phyloP scores from a whole-genome alignment of 2,113 vertebrate genomes.

The Centropus bengalensis region DNA sequence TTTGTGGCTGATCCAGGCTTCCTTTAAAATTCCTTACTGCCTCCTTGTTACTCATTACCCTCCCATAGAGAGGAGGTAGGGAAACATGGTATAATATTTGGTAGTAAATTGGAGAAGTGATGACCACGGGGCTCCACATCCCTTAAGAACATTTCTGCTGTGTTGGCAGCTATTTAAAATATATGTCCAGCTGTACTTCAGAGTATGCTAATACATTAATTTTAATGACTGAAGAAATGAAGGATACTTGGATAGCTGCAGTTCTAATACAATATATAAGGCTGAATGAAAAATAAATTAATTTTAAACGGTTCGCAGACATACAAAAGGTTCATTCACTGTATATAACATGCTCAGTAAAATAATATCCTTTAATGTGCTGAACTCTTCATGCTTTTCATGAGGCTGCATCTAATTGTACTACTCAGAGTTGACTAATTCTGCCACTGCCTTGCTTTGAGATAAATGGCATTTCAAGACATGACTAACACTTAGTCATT shows the following conservation, averaged over 20 bases:
- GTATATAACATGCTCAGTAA: slow-evolving; percentile 50
- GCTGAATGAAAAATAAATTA: slow-evolving; percentile 57
- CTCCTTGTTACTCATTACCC: neutral
- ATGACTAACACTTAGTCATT: slow-evolving; percentile 73
- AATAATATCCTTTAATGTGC: slow-evolving; percentile 62
- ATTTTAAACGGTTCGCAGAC: slow-evolving; percentile 56
- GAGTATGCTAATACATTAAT: neutral
- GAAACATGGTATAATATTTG: neutral
- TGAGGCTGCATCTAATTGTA: slow-evolving; percentile 54
- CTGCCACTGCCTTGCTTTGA: slow-evolving; percentile 59
- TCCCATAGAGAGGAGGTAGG: neutral
- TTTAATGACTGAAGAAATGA: slow-evolving; percentile 7
- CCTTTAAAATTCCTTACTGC: neutral
- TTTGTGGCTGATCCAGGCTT: neutral
- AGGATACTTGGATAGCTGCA: neutral
- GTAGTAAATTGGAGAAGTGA: neutral
- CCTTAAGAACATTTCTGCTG: neutral
- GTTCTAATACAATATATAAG: slow-evolving; percentile 17
- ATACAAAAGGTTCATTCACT: slow-evolving; percentile 33
- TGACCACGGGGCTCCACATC: neutral
- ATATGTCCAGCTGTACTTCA: neutral
- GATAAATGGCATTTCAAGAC: slow-evolving; percentile 67
- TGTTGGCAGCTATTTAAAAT: neutral
- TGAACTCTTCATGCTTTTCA: slow-evolving; percentile 49
- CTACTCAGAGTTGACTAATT: slow-evolving; percentile 63